These are phyloP conservation scores for Cacoxenus indagator DNA, from an alignment of 2,888 invertebrate species.

Conservation along the genomic window DNA sequence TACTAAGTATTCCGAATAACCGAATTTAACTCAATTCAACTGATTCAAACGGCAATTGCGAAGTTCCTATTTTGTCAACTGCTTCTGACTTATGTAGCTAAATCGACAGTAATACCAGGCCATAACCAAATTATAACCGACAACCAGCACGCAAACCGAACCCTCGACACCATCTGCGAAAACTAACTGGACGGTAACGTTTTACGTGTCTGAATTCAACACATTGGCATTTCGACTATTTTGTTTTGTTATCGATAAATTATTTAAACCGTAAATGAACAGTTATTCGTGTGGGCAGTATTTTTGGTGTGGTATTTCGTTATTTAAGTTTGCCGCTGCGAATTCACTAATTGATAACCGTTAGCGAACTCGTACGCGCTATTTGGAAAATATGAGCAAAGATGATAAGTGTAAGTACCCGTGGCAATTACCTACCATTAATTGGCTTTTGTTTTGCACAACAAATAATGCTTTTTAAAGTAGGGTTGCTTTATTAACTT, in stretches of 20 bases:
- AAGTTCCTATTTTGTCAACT: background rate
- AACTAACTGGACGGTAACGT: no score
- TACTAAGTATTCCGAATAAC: no score
- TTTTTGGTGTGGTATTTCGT: background rate
- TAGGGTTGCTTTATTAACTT: no score
- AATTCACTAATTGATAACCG: background rate
- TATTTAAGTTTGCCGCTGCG: background rate
- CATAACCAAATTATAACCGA: no score
- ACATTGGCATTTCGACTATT: background rate
- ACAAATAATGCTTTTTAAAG: background rate
- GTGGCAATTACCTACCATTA: background rate
- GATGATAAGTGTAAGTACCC: slow-evolving; percentile 66
- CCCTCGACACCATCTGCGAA: no score
- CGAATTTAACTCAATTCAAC: background rate
- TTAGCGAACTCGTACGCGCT: background rate
- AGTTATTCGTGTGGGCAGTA: background rate
- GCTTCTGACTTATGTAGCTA: no score
- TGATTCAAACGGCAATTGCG: background rate
- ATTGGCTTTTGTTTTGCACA: background rate
- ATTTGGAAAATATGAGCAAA: slow-evolving; percentile 58
- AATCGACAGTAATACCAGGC: no score
- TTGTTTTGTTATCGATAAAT: background rate
- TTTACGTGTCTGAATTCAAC: background rate
- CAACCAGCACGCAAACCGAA: no score
- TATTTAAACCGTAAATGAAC: background rate